Base-by-base conservation (phyloP, 2,888 invertebrate species). In the Drosophila mulleri region DNA sequence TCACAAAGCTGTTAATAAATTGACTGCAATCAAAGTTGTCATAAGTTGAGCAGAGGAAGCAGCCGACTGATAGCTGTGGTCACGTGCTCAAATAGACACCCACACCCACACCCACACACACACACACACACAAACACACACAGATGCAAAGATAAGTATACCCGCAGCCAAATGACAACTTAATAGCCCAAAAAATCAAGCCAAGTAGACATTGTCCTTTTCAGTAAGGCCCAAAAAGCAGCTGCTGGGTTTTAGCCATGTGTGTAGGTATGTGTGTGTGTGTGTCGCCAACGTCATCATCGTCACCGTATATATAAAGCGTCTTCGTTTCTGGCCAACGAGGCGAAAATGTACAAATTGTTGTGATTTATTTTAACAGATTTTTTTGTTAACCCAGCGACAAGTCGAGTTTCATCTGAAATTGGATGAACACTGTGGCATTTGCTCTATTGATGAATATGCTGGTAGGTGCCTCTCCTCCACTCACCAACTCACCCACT, bases 281-380 rank as follows among this genome's bases (percentile, higher is more conserved):
- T 41, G 41, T 39, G 23, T 23, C 70, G 57, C 47, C 66, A 70
- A 52, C 63, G 35, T 42, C 66, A 71, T 68, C 71, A 68, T 67
- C 67, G 52, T 72, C 79, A 66, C 67, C 80, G 37, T 23, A 18
- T 20, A 35, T 53, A 16, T 37, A 20, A 7, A 56, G 32, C 57
- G 54, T 66, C 75, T 74, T 71, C 52, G 47, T 56, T 64, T 61
- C 81, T 83, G 82, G 54, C 80, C 86, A 86, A 84, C 86, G 89
- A 86, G 82, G 80, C 86, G 88, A 89, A 86, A 86, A 84, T 89
- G 89, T 86, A 86, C 88, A 86, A 86, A 86, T 86, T 86, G 86
- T 86, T 86, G 86, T 89, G 86, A 86, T 86, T 86, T 86, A 86
- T 86, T 86, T 86, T 89, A 86, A 86, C 89, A 86, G 86, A 64